These are phyloP conservation scores for Channa argus DNA, from an alignment of 2,113 vertebrate genomes.

Conservation along the genomic window DNA sequence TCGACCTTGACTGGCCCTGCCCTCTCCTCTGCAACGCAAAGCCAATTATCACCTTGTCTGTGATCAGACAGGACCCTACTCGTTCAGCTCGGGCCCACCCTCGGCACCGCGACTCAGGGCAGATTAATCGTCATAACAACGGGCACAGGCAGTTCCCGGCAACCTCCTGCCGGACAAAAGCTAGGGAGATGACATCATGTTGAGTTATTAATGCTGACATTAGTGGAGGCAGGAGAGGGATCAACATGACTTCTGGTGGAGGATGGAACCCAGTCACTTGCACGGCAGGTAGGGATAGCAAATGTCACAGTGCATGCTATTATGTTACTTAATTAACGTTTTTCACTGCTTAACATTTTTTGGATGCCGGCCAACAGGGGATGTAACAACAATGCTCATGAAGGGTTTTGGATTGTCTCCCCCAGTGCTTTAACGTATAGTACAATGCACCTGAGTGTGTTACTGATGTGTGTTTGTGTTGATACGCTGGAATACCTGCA, in stretches of 20 bases:
- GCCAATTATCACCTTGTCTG: constrained; percentile 74
- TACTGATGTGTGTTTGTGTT: not conserved
- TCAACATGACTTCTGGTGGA: constrained; percentile 41
- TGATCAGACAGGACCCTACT: constrained; percentile 50
- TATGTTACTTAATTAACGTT: constrained; percentile 53
- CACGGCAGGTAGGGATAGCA: constrained; percentile 55
- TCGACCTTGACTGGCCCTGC: constrained; percentile 69
- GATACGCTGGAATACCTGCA: constrained; percentile 27
- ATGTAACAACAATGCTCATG: constrained; percentile 39
- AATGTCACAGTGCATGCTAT: constrained; percentile 64
- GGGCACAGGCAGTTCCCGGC: constrained; percentile 46
- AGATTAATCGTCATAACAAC: constrained; percentile 74
- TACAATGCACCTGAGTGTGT: constrained; percentile 26
- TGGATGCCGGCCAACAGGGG: constrained; percentile 58
- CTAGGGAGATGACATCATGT: constrained; percentile 57
- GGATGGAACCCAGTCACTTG: constrained; percentile 53
- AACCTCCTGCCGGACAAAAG: constrained; percentile 69
- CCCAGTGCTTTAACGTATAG: constrained; percentile 41
- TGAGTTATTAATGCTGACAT: constrained; percentile 71
- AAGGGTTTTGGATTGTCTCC: constrained; percentile 36
- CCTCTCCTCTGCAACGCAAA: constrained; percentile 61
- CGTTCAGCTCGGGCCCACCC: constrained; percentile 36
- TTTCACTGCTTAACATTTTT: constrained; percentile 29
- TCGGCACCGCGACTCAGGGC: constrained; percentile 20
- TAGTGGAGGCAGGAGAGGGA: constrained; percentile 44